These are phyloP conservation scores for Tachycineta bicolor DNA, from an alignment of 2,113 vertebrate genomes.

Conservation along the genomic window DNA sequence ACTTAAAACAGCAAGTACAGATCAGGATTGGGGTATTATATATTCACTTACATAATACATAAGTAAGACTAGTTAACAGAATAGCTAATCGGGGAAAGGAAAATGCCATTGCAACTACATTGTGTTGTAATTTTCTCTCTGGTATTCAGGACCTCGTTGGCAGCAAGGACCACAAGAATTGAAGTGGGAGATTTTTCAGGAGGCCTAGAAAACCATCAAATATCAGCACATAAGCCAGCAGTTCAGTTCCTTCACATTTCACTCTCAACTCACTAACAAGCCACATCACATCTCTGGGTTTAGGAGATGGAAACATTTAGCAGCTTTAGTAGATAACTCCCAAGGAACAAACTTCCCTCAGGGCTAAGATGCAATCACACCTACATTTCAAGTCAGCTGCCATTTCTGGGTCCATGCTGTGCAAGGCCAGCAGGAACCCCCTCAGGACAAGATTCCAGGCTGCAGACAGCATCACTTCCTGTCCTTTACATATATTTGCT, in stretches of 20 bases:
- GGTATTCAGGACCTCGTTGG: background rate
- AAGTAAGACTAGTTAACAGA: background rate
- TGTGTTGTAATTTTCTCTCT: background rate
- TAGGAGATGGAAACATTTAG: background rate
- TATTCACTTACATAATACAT: background rate
- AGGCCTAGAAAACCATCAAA: background rate
- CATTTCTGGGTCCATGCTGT: background rate
- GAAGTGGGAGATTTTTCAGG: background rate
- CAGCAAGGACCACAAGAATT: background rate
- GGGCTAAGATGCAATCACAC: background rate
- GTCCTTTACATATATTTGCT: background rate
- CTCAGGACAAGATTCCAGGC: background rate
- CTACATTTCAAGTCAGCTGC: background rate
- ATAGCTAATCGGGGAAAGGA: background rate
- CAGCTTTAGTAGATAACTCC: background rate
- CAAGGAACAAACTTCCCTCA: background rate
- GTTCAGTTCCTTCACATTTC: background rate
- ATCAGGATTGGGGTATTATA: background rate
- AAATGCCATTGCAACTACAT: background rate
- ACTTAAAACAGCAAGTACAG: background rate
- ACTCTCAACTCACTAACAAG: background rate
- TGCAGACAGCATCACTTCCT: background rate
- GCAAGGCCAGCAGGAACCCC: background rate
- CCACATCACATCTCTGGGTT: background rate
- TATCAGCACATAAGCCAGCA: background rate